These are phyloP conservation scores for Borostomias antarcticus DNA, from an alignment of 2,797 vertebrate genomes.

Conservation along the genomic window DNA sequence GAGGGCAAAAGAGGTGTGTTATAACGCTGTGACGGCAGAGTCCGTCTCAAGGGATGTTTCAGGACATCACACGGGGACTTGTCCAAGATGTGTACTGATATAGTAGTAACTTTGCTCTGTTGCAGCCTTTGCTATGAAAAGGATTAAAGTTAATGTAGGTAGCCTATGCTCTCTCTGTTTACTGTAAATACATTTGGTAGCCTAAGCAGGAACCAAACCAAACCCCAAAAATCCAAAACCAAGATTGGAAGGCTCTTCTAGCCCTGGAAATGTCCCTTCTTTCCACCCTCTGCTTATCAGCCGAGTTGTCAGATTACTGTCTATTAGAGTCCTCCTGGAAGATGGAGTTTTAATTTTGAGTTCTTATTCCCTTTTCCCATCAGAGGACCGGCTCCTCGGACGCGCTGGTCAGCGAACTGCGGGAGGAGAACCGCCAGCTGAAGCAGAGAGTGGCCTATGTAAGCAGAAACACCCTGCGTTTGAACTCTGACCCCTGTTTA, in stretches of 20 bases:
- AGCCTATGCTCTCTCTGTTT: no score
- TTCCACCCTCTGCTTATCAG: not conserved
- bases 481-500: no score
- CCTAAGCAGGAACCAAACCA: not conserved
- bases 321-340: not conserved
- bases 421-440: slow-evolving; percentile 86
- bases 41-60: not conserved
- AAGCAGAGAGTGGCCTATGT: slow-evolving; percentile 88
- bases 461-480: slow-evolving; percentile 62
- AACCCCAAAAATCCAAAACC: not conserved
- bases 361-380: slow-evolving; percentile 1
- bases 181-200: no score
- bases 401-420: slow-evolving; percentile 71
- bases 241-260: not conserved
- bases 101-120: no score
- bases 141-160: no score
- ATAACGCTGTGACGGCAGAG: not conserved
- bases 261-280: not conserved
- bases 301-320: not conserved
- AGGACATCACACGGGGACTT: not conserved
- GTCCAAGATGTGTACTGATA: no score
- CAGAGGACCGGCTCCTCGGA: slow-evolving; percentile 55
- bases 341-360: slow-evolving; percentile 10
- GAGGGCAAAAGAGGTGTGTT: slow-evolving; percentile 73
- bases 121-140: no score